Conservation (phyloP, 2,797 vertebrate genomes). For the Sebastes kiyomatsui region DNA sequence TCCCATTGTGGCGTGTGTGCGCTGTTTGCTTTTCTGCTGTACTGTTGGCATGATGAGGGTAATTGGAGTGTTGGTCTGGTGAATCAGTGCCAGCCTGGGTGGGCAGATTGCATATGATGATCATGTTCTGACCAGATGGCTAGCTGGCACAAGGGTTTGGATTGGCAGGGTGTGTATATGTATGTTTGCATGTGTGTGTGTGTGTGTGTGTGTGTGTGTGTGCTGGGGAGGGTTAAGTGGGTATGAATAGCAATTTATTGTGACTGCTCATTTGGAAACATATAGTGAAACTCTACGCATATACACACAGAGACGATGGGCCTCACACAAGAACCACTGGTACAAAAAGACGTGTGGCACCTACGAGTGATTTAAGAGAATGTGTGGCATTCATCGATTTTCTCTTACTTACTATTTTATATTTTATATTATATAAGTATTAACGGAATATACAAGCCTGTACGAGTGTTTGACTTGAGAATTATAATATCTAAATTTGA, state of each 20-base stretch:
- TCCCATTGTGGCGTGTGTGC: slow-evolving; percentile 55
- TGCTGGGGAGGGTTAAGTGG: slow-evolving; percentile 32
- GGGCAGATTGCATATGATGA: slow-evolving; percentile 84
- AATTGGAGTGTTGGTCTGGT: slow-evolving; percentile 82
- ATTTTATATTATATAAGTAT: background rate
- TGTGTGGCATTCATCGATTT: background rate
- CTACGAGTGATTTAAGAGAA: background rate
- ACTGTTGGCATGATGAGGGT: slow-evolving; percentile 82
- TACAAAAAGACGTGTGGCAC: background rate
- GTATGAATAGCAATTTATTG: slow-evolving; percentile 48
- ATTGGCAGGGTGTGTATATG: slow-evolving; percentile 55
- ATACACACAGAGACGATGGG: background rate
- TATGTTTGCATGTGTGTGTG: slow-evolving; percentile 35
- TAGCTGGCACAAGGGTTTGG: slow-evolving; percentile 69
- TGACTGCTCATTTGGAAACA: slow-evolving; percentile 38
- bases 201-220: slow-evolving; percentile 17
- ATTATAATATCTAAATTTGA: background rate
- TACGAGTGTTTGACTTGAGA: background rate
- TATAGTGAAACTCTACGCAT: slow-evolving; percentile 8
- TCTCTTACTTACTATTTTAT: background rate
- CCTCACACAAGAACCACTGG: background rate
- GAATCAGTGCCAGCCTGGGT: slow-evolving; percentile 86
- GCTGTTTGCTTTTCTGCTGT: slow-evolving; percentile 66
- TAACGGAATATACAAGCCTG: background rate
- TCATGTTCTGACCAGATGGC: slow-evolving; percentile 87